Percentiles rank a stretch among this genome's conserved stretches.
Evolutionary conservation across 2,888 invertebrate genomes (phyloP).

Genomic region (Acleris laterana): DNA sequence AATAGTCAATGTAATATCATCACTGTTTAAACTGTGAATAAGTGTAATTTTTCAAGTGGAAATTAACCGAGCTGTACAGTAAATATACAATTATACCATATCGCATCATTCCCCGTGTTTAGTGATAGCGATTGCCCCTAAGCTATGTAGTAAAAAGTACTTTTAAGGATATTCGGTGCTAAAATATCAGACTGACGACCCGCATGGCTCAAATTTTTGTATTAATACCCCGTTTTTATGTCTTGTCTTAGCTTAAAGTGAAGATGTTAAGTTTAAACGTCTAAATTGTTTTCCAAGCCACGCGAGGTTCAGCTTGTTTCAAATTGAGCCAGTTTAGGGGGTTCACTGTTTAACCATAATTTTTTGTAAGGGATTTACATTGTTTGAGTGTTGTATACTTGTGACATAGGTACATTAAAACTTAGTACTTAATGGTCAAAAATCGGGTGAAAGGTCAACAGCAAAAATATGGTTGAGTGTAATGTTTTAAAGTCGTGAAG

Average conservation of each 20-base stretch:
- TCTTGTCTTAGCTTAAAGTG: slow-evolving; percentile 35
- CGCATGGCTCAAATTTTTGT: slow-evolving; percentile 67
- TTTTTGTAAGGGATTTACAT: slow-evolving; percentile 16
- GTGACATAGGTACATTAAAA: not conserved
- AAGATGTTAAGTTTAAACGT: not conserved
- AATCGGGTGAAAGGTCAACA: too few species aligned
- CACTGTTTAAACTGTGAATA: slow-evolving; percentile 15
- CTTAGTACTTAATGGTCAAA: slow-evolving; percentile 12
- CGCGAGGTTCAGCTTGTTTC: slow-evolving; percentile 20
- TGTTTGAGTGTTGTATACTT: slow-evolving; percentile 7
- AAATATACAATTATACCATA: slow-evolving; percentile 45
- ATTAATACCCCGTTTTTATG: slow-evolving; percentile 48
- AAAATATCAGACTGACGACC: slow-evolving; percentile 71
- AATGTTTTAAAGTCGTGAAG: not conserved
- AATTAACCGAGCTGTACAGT: slow-evolving; percentile 42
- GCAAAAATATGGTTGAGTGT: not conserved
- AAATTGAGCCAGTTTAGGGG: not conserved
- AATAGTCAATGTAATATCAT: not conserved
- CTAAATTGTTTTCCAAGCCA: slow-evolving; percentile 23
- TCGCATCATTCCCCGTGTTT: slow-evolving; percentile 78
- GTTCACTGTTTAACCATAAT: not conserved
- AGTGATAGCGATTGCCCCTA: slow-evolving; percentile 74
- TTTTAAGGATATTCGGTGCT: slow-evolving; percentile 75
- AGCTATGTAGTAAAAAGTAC: slow-evolving; percentile 51
- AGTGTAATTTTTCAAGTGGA: slow-evolving; percentile 30